Evolutionary conservation across 2,113 vertebrate genomes (phyloP), one percentile per base, ranked within the genome.

Genomic region (Zosterops hypoxanthus): DNA sequence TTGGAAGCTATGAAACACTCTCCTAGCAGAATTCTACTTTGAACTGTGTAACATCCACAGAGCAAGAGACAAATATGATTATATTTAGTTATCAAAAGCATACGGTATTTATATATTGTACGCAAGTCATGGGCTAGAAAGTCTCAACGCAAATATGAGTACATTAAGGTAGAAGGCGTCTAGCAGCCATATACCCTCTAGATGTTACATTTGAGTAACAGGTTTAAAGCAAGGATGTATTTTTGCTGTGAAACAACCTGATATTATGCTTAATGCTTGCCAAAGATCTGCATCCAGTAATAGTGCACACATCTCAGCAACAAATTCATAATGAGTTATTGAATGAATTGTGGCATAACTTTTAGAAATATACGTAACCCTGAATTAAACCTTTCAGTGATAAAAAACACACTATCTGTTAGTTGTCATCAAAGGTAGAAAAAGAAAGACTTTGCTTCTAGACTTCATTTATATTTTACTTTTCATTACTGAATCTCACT

Each of bases 231-330:
- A 86, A 79, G 16, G 49, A 41, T 14, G 5, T 4, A 25, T 49
- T 33, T 56, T 60, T 70, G 26, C 31, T 34, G 18, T 52, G 50
- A 93, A 52, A 9, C 9, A 47, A 12, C 9, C 18, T 57, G 29
- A 57, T 44, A 34, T 6, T 28, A 5, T 14, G 7, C 11, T 55
- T 59, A 68, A 80, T 50, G 42, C 5, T 31, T 41, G 23, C 19
- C 39, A 17, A 44, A 81, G 31, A 53, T 31, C 26, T 0, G 0
- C 46, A 66, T 69, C 8, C 33, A 8, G 1, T 73, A 81, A n/a
- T 9, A 75, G 15, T 19, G 28, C 19, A 41, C 17, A 53, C 8
- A 50, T 39, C 6, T 66, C 63, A 76, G 26, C 46, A 33, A 72
- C 68, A 64, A 77, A 81, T 13, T 33, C 14, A 29, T 47, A 21